Conservation (phyloP, 2,797 vertebrate species). For the Momotus momota region DNA sequence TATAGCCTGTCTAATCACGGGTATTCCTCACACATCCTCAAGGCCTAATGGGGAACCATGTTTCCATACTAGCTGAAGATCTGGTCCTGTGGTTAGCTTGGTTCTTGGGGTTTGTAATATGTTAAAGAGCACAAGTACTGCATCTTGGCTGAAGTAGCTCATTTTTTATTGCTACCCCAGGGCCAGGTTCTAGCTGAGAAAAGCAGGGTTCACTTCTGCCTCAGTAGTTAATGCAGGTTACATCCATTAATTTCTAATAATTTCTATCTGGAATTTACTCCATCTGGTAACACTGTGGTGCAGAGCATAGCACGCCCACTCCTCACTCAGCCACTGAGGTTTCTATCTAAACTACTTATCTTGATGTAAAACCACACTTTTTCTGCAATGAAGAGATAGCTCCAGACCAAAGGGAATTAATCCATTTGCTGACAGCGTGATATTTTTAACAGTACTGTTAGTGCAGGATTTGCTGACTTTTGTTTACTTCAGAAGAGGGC, state of each 20-base stretch:
- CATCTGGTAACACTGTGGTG: neutral
- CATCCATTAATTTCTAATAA: neutral
- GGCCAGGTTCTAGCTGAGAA: neutral
- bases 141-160: neutral
- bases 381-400: neutral
- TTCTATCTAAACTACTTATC: neutral
- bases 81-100: neutral
- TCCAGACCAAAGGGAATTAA: neutral
- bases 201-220: neutral
- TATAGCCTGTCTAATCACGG: accelerated
- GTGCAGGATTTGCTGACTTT: slow-evolving; percentile 47
- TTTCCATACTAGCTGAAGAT: neutral
- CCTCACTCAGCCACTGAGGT: neutral
- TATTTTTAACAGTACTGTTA: slow-evolving; percentile 19
- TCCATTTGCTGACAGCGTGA: neutral
- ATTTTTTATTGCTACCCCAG: neutral
- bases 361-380: neutral
- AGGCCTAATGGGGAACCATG: neutral
- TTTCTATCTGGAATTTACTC: neutral
- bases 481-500: slow-evolving; percentile 13
- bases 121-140: accelerated
- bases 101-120: neutral
- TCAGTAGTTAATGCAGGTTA: neutral
- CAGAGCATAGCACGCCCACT: neutral
- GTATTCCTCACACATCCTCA: neutral